Percentiles rank a stretch among this genome's conserved stretches.
These are phyloP conservation scores for Cyprinella venusta DNA, from an alignment of 2,797 vertebrate species.

Conservation along the genomic window DNA sequence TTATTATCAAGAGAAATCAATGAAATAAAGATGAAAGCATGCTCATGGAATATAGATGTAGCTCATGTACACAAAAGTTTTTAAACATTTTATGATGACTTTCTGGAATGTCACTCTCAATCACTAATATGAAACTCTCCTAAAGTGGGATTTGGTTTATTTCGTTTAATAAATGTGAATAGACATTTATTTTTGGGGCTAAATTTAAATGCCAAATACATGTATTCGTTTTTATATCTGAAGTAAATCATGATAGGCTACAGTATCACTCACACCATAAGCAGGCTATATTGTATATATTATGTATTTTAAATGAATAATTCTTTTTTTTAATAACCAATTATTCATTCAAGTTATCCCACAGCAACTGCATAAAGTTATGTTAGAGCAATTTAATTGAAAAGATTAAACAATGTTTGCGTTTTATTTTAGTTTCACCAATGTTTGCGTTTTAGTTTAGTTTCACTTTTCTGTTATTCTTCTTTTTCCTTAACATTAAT, in stretches of 20 bases:
- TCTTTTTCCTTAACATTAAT: neutral
- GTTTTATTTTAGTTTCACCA: neutral
- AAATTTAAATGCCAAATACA: neutral
- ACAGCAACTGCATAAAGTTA: neutral
- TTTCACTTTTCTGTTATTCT: neutral
- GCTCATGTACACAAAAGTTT: neutral
- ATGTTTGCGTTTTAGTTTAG: neutral
- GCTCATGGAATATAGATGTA: constrained; percentile 10
- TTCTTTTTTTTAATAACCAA: neutral
- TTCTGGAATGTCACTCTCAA: neutral
- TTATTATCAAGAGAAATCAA: constrained; percentile 40
- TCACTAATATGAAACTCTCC: neutral
- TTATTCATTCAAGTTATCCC: neutral
- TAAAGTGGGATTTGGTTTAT: neutral
- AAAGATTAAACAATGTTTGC: neutral
- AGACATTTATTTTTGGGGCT: neutral
- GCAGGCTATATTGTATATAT: neutral
- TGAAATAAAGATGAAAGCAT: constrained; percentile 31
- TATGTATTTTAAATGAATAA: neutral
- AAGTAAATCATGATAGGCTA: neutral
- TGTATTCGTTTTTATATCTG: neutral
- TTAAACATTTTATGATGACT: neutral
- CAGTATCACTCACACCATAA: neutral
- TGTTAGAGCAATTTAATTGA: neutral
- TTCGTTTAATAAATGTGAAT: neutral